Evolutionary conservation across 2,113 vertebrate genomes (phyloP).

Genomic region (Ia io): DNA sequence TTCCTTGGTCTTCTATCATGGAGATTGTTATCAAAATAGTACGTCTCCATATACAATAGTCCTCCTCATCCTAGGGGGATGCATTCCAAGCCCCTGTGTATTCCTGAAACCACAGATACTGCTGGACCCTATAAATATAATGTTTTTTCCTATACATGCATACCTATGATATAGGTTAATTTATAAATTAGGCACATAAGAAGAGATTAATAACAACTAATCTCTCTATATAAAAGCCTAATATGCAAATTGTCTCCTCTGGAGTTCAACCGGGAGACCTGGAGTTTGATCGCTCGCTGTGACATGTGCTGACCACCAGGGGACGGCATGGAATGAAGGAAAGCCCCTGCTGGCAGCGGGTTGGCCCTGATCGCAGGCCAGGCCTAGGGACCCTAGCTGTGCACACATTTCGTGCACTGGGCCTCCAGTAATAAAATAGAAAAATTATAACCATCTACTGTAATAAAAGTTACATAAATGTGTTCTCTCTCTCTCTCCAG

Average conservation of each 20-base stretch:
- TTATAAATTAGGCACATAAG: not conserved
- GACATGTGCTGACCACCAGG: too few species aligned
- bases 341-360: too few species aligned
- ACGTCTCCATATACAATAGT: not conserved
- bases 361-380: too few species aligned
- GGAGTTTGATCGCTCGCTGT: too few species aligned
- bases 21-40: not conserved
- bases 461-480: not conserved
- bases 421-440: not conserved
- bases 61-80: not conserved
- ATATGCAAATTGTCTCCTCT: too few species aligned
- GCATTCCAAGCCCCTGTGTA: not conserved
- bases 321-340: too few species aligned
- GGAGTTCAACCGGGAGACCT: too few species aligned
- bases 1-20: not conserved
- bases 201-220: not conserved
- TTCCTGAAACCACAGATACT: not conserved
- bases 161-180: not conserved
- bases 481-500: not conserved
- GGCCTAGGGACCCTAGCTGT: too few species aligned
- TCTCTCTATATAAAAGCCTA: too few species aligned
- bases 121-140: not conserved
- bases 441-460: not conserved
- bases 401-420: too few species aligned
- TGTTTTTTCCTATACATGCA: not conserved